These are phyloP conservation scores for Drosophila prosaltans DNA, from an alignment of 1,140 invertebrate genomes.

Conservation along the genomic window DNA sequence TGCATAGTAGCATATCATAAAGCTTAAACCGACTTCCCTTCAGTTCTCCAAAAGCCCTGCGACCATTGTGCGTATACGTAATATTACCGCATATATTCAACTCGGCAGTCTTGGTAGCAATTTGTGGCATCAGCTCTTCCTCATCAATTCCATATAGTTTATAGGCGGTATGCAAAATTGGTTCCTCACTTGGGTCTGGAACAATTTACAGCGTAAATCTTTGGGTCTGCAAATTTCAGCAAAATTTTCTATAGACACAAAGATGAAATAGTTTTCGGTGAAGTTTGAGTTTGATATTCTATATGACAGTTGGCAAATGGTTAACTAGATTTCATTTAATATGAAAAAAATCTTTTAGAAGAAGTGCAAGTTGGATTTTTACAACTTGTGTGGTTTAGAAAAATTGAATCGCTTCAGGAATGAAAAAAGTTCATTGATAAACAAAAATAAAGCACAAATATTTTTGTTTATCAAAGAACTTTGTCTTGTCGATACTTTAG, in stretches of 20 bases:
- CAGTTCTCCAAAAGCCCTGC: slow-evolving; percentile 46
- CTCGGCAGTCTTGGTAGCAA: slow-evolving; percentile 36
- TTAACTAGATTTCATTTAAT: no score
- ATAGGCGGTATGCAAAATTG: slow-evolving; percentile 39
- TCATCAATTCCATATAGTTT: slow-evolving; percentile 27
- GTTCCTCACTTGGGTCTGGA: background rate
- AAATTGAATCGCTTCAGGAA: no score
- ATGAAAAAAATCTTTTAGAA: no score
- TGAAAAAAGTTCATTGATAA: no score
- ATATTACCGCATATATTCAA: slow-evolving; percentile 56
- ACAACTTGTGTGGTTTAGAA: no score
- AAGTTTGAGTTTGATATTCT: background rate
- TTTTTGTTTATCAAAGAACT: no score
- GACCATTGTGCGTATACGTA: slow-evolving; percentile 47
- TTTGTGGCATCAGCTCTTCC: slow-evolving; percentile 15
- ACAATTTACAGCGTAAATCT: slow-evolving; percentile 4
- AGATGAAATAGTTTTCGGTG: background rate
- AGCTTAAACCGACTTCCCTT: slow-evolving; percentile 35
- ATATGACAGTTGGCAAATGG: no score
- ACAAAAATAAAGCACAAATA: no score
- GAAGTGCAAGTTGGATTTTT: no score
- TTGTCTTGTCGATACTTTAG: no score
- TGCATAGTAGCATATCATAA: slow-evolving; percentile 41
- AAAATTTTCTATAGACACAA: slow-evolving; percentile 25
- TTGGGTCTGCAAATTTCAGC: no score